Evolutionary conservation across 2,797 vertebrate species (phyloP).

Genomic region (Sylvilagus floridanus): DNA sequence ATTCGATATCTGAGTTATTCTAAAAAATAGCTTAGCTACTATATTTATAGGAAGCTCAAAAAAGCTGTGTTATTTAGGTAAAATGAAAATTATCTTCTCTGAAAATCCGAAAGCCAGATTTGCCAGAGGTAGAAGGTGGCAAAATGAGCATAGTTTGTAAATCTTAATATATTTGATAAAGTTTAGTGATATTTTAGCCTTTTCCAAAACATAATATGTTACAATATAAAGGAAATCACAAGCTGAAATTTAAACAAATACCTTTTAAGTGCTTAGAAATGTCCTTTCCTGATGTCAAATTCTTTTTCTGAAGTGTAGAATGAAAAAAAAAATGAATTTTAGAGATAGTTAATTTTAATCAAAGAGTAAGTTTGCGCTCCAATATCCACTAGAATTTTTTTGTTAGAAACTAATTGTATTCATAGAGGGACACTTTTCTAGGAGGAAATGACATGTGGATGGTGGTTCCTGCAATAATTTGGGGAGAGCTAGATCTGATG

Average conservation of each 20-base stretch:
- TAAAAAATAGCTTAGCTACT: conserved; percentile 15
- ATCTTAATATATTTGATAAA: conserved; percentile 42
- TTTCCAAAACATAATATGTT: conserved; percentile 50
- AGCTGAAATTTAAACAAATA: conserved; percentile 46
- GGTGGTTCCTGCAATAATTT: conserved; percentile 37
- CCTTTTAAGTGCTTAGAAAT: neutral
- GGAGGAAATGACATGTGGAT: neutral
- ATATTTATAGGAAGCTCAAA: conserved; percentile 5
- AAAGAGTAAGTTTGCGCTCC: neutral
- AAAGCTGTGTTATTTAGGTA: conserved; percentile 36
- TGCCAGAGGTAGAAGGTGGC: neutral
- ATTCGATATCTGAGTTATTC: neutral
- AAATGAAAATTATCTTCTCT: conserved; percentile 14
- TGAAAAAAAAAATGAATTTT: neutral
- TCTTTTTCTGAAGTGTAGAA: conserved; percentile 14
- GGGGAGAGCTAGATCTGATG: conserved; percentile 21
- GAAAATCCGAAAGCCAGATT: neutral
- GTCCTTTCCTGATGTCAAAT: conserved; percentile 29
- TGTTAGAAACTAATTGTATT: neutral
- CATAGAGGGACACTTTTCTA: neutral
- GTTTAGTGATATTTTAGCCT: conserved; percentile 10
- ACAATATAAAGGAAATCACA: conserved; percentile 57
- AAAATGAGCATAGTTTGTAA: conserved; percentile 21
- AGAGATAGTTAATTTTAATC: neutral
- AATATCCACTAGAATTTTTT: neutral